phyloP scores from a whole-genome alignment of 2,888 invertebrate species.

The Tiliacea citrago region DNA sequence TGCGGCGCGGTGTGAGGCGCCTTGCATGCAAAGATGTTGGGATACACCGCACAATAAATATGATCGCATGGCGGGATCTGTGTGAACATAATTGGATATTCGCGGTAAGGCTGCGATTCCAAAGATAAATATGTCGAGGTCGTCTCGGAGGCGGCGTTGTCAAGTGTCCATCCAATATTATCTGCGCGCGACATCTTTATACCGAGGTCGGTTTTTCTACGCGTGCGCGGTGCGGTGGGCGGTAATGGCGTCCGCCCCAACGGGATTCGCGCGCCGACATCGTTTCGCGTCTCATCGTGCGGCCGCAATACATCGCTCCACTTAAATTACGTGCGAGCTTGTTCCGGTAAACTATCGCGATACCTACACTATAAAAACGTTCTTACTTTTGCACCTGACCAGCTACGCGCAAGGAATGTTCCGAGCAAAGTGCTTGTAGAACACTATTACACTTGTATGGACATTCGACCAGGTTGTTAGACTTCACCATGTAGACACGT shows the following conservation, averaged over 20 bases:
- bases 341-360: slow-evolving; percentile 86
- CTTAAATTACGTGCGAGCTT: slow-evolving; percentile 87
- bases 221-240: slow-evolving; percentile 87
- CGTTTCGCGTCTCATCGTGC: slow-evolving; percentile 88
- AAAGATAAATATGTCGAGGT: slow-evolving; percentile 78
- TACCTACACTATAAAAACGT: slow-evolving; percentile 76
- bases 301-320: slow-evolving; percentile 89
- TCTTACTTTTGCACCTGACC: slow-evolving; percentile 69
- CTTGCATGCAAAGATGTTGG: slow-evolving; percentile 79
- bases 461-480: slow-evolving; percentile 55
- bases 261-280: slow-evolving; percentile 88
- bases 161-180: slow-evolving; percentile 85
- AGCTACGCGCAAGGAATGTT: slow-evolving; percentile 53
- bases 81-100: slow-evolving; percentile 84
- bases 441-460: slow-evolving; percentile 58
- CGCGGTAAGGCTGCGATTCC: slow-evolving; percentile 80
- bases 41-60: slow-evolving; percentile 75
- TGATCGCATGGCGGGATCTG: slow-evolving; percentile 77
- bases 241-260: slow-evolving; percentile 89
- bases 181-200: slow-evolving; percentile 87
- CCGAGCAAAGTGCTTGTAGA: slow-evolving; percentile 55
- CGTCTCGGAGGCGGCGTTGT: slow-evolving; percentile 79
- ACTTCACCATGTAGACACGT: slow-evolving; percentile 47
- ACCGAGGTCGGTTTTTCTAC: slow-evolving; percentile 86
- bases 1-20: slow-evolving; percentile 68